Conservation (phyloP, 2,113 vertebrate genomes). For the Proterorhinus semilunaris region DNA sequence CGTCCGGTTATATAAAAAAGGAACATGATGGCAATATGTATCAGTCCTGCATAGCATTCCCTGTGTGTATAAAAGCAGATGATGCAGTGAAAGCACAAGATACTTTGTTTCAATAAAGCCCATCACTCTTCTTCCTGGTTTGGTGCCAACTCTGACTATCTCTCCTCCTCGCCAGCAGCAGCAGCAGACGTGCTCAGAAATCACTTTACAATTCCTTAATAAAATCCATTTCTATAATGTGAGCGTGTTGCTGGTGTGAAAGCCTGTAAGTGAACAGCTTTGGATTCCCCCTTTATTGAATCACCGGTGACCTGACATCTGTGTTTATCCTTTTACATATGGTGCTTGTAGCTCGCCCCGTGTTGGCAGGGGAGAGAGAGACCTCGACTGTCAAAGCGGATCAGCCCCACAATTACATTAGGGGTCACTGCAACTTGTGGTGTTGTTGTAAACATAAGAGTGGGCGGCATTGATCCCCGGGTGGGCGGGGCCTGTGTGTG, state of each 20-base stretch:
- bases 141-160: constrained; percentile 18
- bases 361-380: constrained; percentile 6
- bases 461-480: background rate
- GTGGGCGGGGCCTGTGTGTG: too few species aligned
- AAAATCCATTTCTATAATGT: constrained; percentile 50
- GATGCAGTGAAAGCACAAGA: constrained; percentile 23
- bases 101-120: constrained; percentile 39
- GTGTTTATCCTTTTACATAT: constrained; percentile 45
- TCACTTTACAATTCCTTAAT: constrained; percentile 56
- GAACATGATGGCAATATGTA: background rate
- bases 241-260: constrained; percentile 56
- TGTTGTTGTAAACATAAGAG: constrained; percentile 47
- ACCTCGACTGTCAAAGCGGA: constrained; percentile 44
- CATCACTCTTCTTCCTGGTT: constrained; percentile 43
- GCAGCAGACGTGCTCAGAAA: constrained; percentile 35
- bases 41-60: background rate
- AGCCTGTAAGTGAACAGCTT: constrained; percentile 27
- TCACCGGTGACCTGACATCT: constrained; percentile 56
- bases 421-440: constrained; percentile 52
- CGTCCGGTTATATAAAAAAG: background rate
- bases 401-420: constrained; percentile 69
- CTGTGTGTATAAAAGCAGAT: constrained; percentile 16
- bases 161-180: constrained; percentile 2
- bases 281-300: constrained; percentile 44
- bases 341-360: constrained; percentile 25